Evolutionary conservation across 2,888 invertebrate species (phyloP), one percentile per base, ranked within the genome.

Genomic region (Trichopoda pennipes): DNA sequence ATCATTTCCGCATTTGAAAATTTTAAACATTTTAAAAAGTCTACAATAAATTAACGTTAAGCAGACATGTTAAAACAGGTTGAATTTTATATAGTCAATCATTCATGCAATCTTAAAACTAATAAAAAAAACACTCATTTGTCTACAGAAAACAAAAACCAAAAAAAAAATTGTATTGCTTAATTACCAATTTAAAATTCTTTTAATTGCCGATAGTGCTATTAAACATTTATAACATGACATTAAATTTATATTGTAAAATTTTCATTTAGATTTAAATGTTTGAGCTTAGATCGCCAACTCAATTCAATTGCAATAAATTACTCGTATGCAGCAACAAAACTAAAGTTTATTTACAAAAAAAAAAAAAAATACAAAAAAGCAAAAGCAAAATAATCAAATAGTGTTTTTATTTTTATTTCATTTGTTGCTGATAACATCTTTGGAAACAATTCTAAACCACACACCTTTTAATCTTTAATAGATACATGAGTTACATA

Each of bases 171-270:
- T 28, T 28, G 28, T 82, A 82, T 79, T 82, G 81, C 81, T 82
- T 82, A 82, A 82, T 82, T 82, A 82, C 78, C 81, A 82, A 56
- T 79, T 82, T 82, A 82, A 82, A 82, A 82, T 75, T 82, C 81
- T 82, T 82, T 82, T 82, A 82, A 82, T 82, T 82, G 81, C 81
- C 81, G 79, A 78, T 78, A 79, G 23, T 17, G 60, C 68, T 70
- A 82, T 79, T 79, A 72, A 81, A 79, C 75, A 82, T 82, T 82
- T 79, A 75, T 78, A 66, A 78, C 78, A 78, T 82, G 81, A 79
- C 81, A 82, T 79, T 56, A 75, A 78, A 82, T 78, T 81, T 82
- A 74, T 78, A 64, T 79, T 55, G 66, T 47, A 68, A 56, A 63
- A 58, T 69, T 61, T 77, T 16, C 77, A 77, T 77, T 77, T 69